These are phyloP conservation scores for Python bivittatus DNA, from an alignment of 2,113 vertebrate species.

Conservation along the genomic window DNA sequence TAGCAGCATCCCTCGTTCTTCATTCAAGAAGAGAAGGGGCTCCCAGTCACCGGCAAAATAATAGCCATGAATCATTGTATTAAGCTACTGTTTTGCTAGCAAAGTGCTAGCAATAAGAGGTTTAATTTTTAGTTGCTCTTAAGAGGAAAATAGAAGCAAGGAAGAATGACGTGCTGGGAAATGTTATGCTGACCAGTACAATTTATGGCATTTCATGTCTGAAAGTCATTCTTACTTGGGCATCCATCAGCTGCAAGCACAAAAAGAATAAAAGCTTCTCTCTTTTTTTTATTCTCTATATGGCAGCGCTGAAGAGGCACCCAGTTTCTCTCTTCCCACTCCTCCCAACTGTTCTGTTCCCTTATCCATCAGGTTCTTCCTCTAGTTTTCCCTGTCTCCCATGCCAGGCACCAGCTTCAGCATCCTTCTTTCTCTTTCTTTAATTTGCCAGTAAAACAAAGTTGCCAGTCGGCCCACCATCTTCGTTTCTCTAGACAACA, in stretches of 20 bases:
- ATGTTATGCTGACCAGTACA: background rate
- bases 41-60: background rate
- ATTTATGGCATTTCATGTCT: background rate
- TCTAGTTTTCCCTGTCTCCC: no score
- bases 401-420: no score
- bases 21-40: background rate
- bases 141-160: background rate
- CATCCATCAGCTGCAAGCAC: background rate
- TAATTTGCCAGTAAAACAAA: no score
- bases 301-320: background rate
- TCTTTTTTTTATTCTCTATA: background rate
- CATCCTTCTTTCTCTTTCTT: no score
- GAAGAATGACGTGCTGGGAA: background rate
- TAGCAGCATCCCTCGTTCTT: constrained; percentile 24
- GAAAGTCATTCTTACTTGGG: background rate
- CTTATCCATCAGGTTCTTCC: background rate
- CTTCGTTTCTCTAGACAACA: no score
- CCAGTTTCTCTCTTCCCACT: background rate
- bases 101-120: background rate
- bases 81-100: background rate
- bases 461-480: no score
- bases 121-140: constrained; percentile 21
- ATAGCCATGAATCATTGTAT: background rate
- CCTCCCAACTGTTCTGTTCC: background rate
- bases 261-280: background rate